Percentiles rank a stretch among this genome's conserved stretches.
Conservation (phyloP, 1,140 invertebrate species). For the Drosophila bocqueti region DNA sequence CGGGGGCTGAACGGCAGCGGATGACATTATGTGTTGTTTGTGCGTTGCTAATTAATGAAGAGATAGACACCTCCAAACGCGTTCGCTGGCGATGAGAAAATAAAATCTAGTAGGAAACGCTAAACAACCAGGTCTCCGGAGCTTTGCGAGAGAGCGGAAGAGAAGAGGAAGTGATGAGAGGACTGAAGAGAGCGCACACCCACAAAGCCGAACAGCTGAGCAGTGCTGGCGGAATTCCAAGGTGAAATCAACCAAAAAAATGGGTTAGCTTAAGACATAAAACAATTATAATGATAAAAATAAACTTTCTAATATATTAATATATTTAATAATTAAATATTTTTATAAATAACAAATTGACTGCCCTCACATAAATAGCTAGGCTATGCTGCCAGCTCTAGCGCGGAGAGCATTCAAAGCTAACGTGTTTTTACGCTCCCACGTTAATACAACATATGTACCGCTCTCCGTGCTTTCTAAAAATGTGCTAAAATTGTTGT, state of each 20-base stretch:
- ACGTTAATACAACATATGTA: slow-evolving; percentile 6
- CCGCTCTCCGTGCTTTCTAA: neutral
- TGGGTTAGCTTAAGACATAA: neutral
- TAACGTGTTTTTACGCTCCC: slow-evolving; percentile 25
- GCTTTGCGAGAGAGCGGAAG: slow-evolving; percentile 24
- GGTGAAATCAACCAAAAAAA: neutral
- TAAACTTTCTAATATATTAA: neutral
- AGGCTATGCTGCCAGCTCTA: neutral
- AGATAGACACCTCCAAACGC: slow-evolving; percentile 49
- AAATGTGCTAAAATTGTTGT: slow-evolving; percentile 6
- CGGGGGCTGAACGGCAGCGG: slow-evolving; percentile 67
- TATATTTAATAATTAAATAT: neutral
- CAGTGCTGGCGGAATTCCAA: slow-evolving; percentile 2
- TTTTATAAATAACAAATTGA: neutral
- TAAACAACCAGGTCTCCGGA: slow-evolving; percentile 55
- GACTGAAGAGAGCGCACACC: slow-evolving; percentile 8
- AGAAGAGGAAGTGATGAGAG: slow-evolving; percentile 16
- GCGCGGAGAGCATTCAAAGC: slow-evolving; percentile 18
- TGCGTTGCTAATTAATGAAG: slow-evolving; percentile 45
- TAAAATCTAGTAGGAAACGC: slow-evolving; percentile 31
- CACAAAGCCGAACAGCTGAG: slow-evolving; percentile 42
- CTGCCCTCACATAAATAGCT: neutral
- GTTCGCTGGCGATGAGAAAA: slow-evolving; percentile 44
- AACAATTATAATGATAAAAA: neutral
- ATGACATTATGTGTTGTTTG: slow-evolving; percentile 67